Conservation (phyloP, 2,797 vertebrate genomes). For the Triplophysa bombifrons region DNA sequence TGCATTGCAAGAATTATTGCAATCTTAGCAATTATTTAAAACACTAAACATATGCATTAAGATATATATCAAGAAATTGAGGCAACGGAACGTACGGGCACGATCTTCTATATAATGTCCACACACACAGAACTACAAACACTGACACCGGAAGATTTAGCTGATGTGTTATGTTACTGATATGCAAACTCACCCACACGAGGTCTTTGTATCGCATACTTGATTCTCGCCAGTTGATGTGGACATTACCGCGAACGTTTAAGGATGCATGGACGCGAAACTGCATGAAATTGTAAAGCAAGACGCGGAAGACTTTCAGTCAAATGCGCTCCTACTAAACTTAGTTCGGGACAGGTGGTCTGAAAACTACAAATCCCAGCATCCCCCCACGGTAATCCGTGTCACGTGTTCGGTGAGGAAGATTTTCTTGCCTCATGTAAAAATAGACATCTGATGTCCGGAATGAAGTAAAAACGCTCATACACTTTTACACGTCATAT, state of each 20-base stretch:
- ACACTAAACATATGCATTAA: background rate
- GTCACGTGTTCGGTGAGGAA: background rate
- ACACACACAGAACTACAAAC: background rate
- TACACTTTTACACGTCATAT: background rate
- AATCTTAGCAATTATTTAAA: too few species aligned
- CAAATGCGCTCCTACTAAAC: conserved; percentile 15
- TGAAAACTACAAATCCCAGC: conserved; percentile 41
- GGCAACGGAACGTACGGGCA: background rate
- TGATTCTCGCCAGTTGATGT: conserved; percentile 15
- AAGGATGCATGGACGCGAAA: background rate
- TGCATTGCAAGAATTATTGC: background rate
- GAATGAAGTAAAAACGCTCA: background rate
- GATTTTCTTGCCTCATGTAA: too few species aligned
- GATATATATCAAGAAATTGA: background rate
- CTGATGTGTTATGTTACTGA: background rate
- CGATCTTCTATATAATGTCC: background rate
- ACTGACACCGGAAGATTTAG: conserved; percentile 22
- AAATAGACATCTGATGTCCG: background rate
- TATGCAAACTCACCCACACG: conserved; percentile 27
- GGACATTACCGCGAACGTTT: background rate
- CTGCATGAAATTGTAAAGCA: background rate
- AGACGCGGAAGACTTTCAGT: background rate
- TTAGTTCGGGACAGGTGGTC: conserved; percentile 6
- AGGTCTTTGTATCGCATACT: background rate
- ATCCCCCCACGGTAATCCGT: background rate